Percentiles rank a stretch among this genome's conserved stretches.
These are phyloP conservation scores for Parapsyche elsis DNA, from an alignment of 1,140 invertebrate genomes.

Conservation along the genomic window DNA sequence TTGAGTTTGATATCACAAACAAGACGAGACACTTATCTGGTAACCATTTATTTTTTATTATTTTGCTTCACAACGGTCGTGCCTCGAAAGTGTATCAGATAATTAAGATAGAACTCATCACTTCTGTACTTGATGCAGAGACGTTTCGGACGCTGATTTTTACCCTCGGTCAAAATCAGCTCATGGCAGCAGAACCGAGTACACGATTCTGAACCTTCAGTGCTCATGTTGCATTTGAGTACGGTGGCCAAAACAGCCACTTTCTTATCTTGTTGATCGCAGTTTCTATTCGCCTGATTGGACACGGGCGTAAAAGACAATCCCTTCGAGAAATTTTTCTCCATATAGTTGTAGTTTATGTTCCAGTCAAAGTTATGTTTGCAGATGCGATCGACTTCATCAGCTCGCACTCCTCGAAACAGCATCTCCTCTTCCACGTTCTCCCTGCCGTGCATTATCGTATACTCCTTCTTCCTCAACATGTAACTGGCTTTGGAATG, in stretches of 20 bases:
- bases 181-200: neutral
- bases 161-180: neutral
- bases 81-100: conserved; percentile 55
- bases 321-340: conserved; percentile 8
- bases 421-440: conserved; percentile 24
- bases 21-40: too few species aligned
- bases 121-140: conserved; percentile 57
- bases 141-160: neutral
- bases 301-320: conserved; percentile 57
- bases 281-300: conserved; percentile 57
- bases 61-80: neutral
- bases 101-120: conserved; percentile 59
- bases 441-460: conserved; percentile 49
- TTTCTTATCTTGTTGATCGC: conserved; percentile 51
- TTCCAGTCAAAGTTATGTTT: conserved; percentile 48
- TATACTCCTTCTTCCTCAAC: conserved; percentile 33
- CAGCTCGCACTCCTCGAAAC: conserved; percentile 41
- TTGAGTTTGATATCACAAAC: too few species aligned
- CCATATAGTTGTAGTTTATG: neutral
- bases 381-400: conserved; percentile 55
- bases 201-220: neutral
- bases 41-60: neutral
- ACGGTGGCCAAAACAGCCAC: conserved; percentile 55
- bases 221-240: conserved; percentile 13
- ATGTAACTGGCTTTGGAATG: neutral